Evolutionary conservation across 2,888 invertebrate genomes (phyloP).

Genomic region (Trissoscelio sp.): DNA sequence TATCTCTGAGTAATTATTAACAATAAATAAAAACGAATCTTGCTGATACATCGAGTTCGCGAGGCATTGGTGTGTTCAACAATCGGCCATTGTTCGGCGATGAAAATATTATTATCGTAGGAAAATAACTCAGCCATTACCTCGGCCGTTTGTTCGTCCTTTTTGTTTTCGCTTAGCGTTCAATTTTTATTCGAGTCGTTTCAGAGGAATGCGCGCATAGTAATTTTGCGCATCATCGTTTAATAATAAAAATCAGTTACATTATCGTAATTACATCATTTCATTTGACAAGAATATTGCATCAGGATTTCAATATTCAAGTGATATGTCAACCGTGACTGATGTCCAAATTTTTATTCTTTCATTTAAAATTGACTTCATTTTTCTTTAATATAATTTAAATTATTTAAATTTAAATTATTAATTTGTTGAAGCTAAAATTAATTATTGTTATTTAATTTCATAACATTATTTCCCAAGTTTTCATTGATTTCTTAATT

Average conservation of each 20-base stretch:
- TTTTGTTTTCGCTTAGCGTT: slow-evolving; percentile 17
- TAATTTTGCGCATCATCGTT: slow-evolving; percentile 17
- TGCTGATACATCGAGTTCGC: slow-evolving; percentile 25
- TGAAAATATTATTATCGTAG: slow-evolving; percentile 24
- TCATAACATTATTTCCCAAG: too few species aligned
- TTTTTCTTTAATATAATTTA: too few species aligned
- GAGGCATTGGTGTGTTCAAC: slow-evolving; percentile 31
- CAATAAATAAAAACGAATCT: slow-evolving; percentile 28
- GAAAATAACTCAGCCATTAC: slow-evolving; percentile 40
- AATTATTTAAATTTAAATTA: too few species aligned
- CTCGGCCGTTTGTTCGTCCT: neutral
- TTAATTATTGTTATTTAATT: too few species aligned
- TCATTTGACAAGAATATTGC: slow-evolving; percentile 6
- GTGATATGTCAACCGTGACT: too few species aligned
- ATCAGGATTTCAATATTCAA: neutral
- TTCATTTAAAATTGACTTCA: too few species aligned
- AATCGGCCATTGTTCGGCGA: slow-evolving; percentile 43
- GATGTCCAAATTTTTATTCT: too few species aligned
- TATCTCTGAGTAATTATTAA: slow-evolving; percentile 26
- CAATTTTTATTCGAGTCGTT: slow-evolving; percentile 20
- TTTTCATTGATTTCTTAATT: too few species aligned
- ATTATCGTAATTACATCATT: slow-evolving; percentile 6
- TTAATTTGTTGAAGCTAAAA: too few species aligned
- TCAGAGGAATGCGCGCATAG: slow-evolving; percentile 26
- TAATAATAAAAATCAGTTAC: slow-evolving; percentile 12